Evolutionary conservation across 2,888 invertebrate genomes (phyloP), one percentile per base, ranked within the genome.

Genomic region (Uropetala carovei): DNA sequence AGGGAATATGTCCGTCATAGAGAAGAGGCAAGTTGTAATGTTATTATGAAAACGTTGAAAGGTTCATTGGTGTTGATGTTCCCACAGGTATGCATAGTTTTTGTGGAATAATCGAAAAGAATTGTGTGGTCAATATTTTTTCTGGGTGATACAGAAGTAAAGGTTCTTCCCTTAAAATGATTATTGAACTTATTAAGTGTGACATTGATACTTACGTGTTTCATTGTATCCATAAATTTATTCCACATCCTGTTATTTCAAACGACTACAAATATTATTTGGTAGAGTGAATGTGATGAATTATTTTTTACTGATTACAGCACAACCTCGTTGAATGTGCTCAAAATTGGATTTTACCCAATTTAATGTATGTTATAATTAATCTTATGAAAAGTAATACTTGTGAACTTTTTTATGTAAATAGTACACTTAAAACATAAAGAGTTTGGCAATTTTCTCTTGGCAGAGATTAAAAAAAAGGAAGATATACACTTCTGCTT

Each of bases 381-480:
- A 64, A 68, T 89, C 89, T 89, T 64, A n/a, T 86, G 30, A 86
- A 60, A 75, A 59, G 27, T 86, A 86, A 86, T 86, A 59, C 86
- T 86, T 89, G 89, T 89, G n/a, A 89, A 89, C 18, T 64, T 89
- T 89, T 43, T 89, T 4, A 89, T 89, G 89, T 89, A 89, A 43
- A 89, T 43, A 68, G 30, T 89, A 89, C 60, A 64, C 18, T 64
- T 89, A 27, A 18, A 89, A 43, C 30, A 64, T 16, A 8, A 64
- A 27, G 13, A 68, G 43, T 89, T 60, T 43, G 64, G 89, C 43
- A 89, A 43, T 43, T 89, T 64, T 64, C 89, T 86, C 14, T 89
- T 30, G 11, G n/a, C n/a, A 64, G n/a, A 68, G 27, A 27, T 75
- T n/a, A 14, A 10, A 75, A 27, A 75, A 75, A 75, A 68, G 75